Evolutionary conservation across 2,888 invertebrate genomes (phyloP).

Genomic region (Ommatoiulus sabulosus): DNA sequence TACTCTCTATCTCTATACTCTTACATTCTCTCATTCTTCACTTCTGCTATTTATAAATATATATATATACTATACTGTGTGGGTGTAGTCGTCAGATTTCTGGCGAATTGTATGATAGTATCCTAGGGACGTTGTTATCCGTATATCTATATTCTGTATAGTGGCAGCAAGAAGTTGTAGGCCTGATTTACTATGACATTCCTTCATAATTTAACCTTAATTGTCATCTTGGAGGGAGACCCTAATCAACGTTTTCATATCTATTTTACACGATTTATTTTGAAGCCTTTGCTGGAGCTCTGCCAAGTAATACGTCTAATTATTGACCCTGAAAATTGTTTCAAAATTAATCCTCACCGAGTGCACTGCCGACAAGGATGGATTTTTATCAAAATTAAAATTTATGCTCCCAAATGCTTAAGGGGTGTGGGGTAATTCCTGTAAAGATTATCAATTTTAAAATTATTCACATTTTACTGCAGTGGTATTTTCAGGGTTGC

Average conservation of each 20-base stretch:
- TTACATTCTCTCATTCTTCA: neutral
- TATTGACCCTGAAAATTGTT: too few species aligned
- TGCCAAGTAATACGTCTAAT: too few species aligned
- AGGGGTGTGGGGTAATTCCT: too few species aligned
- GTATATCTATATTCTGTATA: neutral
- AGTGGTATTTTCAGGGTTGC: too few species aligned
- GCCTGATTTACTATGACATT: neutral
- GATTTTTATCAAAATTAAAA: neutral
- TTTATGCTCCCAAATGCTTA: too few species aligned
- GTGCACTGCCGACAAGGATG: neutral
- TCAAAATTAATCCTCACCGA: neutral
- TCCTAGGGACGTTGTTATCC: neutral
- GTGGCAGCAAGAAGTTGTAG: constrained; percentile 6
- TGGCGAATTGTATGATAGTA: neutral
- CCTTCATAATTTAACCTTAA: neutral
- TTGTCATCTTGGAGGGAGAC: neutral
- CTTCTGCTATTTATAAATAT: constrained; percentile 2
- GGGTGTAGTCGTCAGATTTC: neutral
- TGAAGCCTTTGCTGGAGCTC: neutral
- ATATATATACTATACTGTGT: neutral
- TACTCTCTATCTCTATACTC: neutral
- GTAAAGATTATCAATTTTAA: too few species aligned
- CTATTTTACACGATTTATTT: neutral
- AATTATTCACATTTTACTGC: too few species aligned
- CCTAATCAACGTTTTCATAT: neutral